Conservation (phyloP, 1,140 invertebrate species). For the Bombus ignitus region DNA sequence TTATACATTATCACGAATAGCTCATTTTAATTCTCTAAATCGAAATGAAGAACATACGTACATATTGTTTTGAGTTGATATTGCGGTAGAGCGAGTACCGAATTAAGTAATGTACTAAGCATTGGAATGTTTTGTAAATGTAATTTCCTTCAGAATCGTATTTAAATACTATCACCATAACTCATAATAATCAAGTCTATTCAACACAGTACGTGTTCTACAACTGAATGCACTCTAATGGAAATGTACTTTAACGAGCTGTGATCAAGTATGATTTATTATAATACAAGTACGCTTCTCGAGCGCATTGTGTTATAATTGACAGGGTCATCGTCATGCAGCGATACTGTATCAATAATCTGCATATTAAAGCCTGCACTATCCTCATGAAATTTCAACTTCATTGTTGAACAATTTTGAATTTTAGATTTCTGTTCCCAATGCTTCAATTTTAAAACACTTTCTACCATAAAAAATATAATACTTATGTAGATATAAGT, state of each 20-base stretch:
- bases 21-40: not conserved
- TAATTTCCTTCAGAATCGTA: not conserved
- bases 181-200: not conserved
- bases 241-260: conserved; percentile 5
- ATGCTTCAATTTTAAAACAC: not conserved
- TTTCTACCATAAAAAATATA: too few relatives aligned
- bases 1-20: too few relatives aligned
- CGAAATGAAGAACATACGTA: not conserved
- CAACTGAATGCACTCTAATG: conserved; percentile 10
- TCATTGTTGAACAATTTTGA: not conserved
- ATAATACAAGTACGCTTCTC: not conserved
- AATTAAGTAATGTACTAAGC: too few relatives aligned
- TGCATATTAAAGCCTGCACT: not conserved
- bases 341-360: not conserved
- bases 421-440: not conserved
- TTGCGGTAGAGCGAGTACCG: too few relatives aligned
- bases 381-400: not conserved
- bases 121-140: not conserved
- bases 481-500: too few relatives aligned
- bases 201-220: not conserved
- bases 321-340: not conserved
- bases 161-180: too few relatives aligned
- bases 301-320: conserved; percentile 12
- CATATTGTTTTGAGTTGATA: too few relatives aligned
- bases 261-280: conserved; percentile 32